A percentile compares a stretch with the other conserved stretches of the same genome.
These are phyloP conservation scores for Cygnus buccinator DNA, from an alignment of 2,113 vertebrate genomes.

Conservation along the genomic window DNA sequence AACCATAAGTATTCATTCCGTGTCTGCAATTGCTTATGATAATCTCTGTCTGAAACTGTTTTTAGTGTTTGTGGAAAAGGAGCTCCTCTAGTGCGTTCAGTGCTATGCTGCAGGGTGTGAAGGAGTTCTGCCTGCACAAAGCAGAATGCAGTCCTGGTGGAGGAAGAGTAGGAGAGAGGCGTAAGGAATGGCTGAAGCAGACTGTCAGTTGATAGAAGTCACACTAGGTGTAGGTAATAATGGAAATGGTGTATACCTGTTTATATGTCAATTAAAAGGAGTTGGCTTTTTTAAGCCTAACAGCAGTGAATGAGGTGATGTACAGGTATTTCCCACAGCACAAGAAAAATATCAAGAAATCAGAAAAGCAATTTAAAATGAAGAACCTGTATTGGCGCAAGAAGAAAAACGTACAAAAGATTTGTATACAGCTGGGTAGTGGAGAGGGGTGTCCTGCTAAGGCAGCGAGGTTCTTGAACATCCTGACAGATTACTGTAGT, in stretches of 20 bases:
- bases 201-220: background rate
- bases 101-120: fast-evolving
- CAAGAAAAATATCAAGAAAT: background rate
- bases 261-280: background rate
- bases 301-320: background rate
- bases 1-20: background rate
- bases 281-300: background rate
- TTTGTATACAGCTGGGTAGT: background rate
- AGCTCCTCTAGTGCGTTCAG: background rate
- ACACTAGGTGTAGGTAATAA: background rate
- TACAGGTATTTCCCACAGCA: background rate
- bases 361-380: background rate
- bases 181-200: background rate
- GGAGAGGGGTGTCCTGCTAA: background rate
- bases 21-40: background rate
- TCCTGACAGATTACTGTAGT: background rate
- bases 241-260: background rate
- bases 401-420: background rate
- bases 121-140: background rate
- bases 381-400: background rate
- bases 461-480: background rate
- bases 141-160: background rate
- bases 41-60: background rate
- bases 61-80: background rate
- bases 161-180: background rate